Evolutionary conservation across 2,113 vertebrate genomes (phyloP), one percentile per base, ranked within the genome.

Genomic region (Pseudopipra pipra): DNA sequence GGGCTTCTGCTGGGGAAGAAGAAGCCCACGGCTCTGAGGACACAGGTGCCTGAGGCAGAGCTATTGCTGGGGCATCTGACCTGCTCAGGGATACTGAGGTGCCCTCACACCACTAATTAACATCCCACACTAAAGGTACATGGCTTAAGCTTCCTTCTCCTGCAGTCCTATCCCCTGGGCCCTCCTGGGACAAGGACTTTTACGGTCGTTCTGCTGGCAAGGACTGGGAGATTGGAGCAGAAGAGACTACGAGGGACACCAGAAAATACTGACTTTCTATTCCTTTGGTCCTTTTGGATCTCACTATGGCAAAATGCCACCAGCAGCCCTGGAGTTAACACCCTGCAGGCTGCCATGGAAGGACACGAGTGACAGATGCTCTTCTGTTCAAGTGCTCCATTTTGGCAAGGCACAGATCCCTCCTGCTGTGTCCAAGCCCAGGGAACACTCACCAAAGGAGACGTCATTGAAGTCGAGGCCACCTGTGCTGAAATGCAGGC

Each of bases 381-480:
- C 41, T 49, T 9, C 8, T 0, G 10, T 14, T 22, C 4, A 72
- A 37, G 20, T 6, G 7, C 19, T 59, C 59, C 4, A 1, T 35
- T 84, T 25, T 9, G 10, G 28, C 35, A 52, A 25, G 0, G 1
- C 19, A 31, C 30, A 52, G 24, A 63, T 10, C n/a, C 23, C 55
- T 30, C 33, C 12, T 1, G 2, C 8, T 8, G 12, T 0, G 24
- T 37, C n/a, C 56, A 27, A 54, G 47, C 37, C 35, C 65, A 66
- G 44, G 17, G 44, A 15, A 47, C 59, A 98, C 98, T 98, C 96
- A 99, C 99, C 99, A 62, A 98, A 99, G 68, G 98, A 98, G 84
- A 99, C 95, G 9, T 99, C 98, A 7, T 98, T 98, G 28, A 99
- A 99, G 94, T 95, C 17, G 9, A 99, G 96, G 63, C 98, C 95